Percentiles rank a stretch among this genome's conserved stretches.
These are phyloP conservation scores for Halcyon senegalensis DNA, from an alignment of 2,113 vertebrate species.

Conservation along the genomic window DNA sequence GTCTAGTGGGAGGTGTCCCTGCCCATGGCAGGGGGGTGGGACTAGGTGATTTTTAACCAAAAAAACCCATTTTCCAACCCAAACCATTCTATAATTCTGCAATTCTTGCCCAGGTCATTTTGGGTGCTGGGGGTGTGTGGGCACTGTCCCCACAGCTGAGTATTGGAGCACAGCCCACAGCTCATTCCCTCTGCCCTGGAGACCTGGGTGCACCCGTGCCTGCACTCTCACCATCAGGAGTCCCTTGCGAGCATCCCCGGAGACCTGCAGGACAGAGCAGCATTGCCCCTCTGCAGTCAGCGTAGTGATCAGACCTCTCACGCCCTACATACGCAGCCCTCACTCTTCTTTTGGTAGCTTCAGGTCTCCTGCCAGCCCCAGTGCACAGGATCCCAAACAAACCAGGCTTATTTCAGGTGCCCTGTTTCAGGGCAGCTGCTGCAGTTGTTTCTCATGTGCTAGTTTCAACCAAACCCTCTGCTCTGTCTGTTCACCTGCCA, in stretches of 20 bases:
- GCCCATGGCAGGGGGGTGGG: too few relatives aligned
- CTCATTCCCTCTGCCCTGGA: not conserved
- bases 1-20: too few relatives aligned
- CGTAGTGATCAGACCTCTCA: not conserved
- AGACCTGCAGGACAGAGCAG: not conserved
- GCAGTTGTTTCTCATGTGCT: not conserved
- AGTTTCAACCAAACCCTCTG: not conserved
- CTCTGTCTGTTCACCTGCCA: too few relatives aligned
- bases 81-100: too few relatives aligned
- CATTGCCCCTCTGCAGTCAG: not conserved
- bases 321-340: rapidly evolving
- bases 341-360: not conserved
- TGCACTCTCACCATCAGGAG: not conserved
- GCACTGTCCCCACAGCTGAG: rapidly evolving
- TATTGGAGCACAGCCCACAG: not conserved
- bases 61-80: too few relatives aligned
- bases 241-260: not conserved
- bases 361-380: not conserved
- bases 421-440: not conserved
- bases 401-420: not conserved
- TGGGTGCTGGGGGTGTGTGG: not conserved
- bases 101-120: not conserved
- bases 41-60: too few relatives aligned
- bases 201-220: not conserved
- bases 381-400: not conserved